Evolutionary conservation across 1,140 invertebrate genomes (phyloP).

Genomic region (Musca vetustissima): DNA sequence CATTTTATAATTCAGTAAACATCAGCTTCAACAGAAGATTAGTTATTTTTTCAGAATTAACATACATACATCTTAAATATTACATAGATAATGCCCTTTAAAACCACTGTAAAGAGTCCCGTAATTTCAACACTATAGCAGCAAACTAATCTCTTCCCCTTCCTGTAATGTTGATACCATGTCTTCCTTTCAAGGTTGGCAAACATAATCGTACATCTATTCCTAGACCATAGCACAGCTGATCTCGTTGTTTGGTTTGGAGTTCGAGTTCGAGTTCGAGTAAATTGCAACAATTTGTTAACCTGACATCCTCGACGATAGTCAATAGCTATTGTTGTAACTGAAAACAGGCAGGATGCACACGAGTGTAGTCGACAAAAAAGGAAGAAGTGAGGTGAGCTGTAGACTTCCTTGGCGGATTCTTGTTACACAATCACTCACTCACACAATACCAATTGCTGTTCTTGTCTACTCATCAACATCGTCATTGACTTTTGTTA

Average conservation of each 20-base stretch:
- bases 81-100: too few species aligned
- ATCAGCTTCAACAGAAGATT: too few species aligned
- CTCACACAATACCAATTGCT: too few species aligned
- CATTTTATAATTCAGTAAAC: too few species aligned
- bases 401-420: too few species aligned
- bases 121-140: neutral
- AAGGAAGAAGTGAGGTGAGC: neutral
- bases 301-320: conserved; percentile 26
- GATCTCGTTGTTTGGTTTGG: conserved; percentile 21
- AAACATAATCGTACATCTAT: neutral
- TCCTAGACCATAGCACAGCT: neutral
- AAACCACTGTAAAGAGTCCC: too few species aligned
- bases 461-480: too few species aligned
- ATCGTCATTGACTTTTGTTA: conserved; percentile 16
- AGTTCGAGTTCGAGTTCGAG: neutral
- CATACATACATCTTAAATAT: too few species aligned
- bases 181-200: neutral
- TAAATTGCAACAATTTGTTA: conserved; percentile 30
- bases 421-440: conserved; percentile 13
- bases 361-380: neutral
- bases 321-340: neutral
- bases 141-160: conserved; percentile 9
- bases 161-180: neutral
- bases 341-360: neutral
- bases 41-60: too few species aligned